These are phyloP conservation scores for Phlogophora meticulosa DNA, from an alignment of 2,888 invertebrate species.

Conservation along the genomic window DNA sequence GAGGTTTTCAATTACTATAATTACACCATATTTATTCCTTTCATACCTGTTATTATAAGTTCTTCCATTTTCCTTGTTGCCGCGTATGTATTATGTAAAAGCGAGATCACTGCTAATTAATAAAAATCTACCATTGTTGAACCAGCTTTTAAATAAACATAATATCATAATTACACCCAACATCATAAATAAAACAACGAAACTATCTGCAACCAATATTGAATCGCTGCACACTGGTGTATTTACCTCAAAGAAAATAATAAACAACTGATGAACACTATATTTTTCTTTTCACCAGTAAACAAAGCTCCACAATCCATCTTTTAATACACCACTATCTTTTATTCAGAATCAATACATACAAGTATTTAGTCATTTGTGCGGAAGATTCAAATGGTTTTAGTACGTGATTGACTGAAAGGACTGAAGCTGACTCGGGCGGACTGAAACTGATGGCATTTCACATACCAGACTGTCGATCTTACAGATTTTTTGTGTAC, in stretches of 20 bases:
- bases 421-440: constrained; percentile 8
- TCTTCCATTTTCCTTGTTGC: too few species aligned
- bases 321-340: constrained; percentile 41
- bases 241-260: constrained; percentile 11
- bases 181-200: neutral
- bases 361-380: constrained; percentile 44
- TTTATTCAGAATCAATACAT: constrained; percentile 35
- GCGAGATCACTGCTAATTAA: neutral
- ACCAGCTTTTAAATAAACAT: too few species aligned
- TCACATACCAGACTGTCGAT: constrained; percentile 13
- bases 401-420: constrained; percentile 48
- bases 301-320: constrained; percentile 28
- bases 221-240: neutral
- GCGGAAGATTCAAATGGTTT: constrained; percentile 58
- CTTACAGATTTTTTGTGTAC: neutral
- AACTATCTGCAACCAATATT: neutral
- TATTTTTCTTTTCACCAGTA: constrained; percentile 4
- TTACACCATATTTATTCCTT: too few species aligned
- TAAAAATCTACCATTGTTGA: neutral
- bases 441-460: constrained; percentile 18
- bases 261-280: constrained; percentile 19
- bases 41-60: too few species aligned
- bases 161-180: neutral
- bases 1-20: too few species aligned
- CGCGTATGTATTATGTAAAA: too few species aligned